Evolutionary conservation across 64 coral and sea anemone genomes (phyloP), one percentile per base, ranked within the genome.

Genomic region (Anthopleura sola): DNA sequence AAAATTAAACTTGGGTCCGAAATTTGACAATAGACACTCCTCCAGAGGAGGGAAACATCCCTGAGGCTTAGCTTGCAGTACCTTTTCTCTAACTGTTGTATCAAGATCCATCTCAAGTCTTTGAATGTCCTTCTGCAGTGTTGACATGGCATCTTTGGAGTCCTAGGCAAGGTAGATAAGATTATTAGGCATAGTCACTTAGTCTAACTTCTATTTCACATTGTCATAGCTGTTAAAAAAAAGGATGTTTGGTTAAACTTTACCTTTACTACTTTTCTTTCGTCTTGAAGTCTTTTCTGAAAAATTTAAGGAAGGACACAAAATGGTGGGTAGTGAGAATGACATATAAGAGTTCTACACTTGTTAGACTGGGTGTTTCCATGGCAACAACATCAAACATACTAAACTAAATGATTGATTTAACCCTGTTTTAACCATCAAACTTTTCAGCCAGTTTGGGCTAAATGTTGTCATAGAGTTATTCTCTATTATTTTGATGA

Each of bases 101-200:
- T 95, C 93, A 55, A 95, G 75, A 56, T 95, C 93, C 82, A 95
- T 95, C n/a, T 91, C 89, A 58, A 95, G 93, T 46, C 64, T 87
- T n/a, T 88, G 85, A 53, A 94, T 51, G 31, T 95, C 93, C 85
- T 91, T 95, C 37, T 91, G 89, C 36, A 91, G 36, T 75, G 93
- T 79, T 3, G 71, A 33, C 78, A 94, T 88, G 56, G 86, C 88
- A 36, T 80, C 60, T 86, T 91, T 80, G 50, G 78, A 51, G 31
- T 91, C 93, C 93, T 94, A 53, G 13, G 78, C 53, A 82, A 56
- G 7, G 54, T 21, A 19, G 23, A 81, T 13, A 64, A 8, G 38
- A 28, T 28, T 44, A 1, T 15, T 53, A 57, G 32, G 40, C 40
- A 44, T 44, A 44, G 40, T 44, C 40, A 44, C 40, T 44, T 44